A percentile compares a stretch with the other conserved stretches of the same genome.
phyloP scores from a whole-genome alignment of 2,888 invertebrate genomes.

The Phaonia tiefii region DNA sequence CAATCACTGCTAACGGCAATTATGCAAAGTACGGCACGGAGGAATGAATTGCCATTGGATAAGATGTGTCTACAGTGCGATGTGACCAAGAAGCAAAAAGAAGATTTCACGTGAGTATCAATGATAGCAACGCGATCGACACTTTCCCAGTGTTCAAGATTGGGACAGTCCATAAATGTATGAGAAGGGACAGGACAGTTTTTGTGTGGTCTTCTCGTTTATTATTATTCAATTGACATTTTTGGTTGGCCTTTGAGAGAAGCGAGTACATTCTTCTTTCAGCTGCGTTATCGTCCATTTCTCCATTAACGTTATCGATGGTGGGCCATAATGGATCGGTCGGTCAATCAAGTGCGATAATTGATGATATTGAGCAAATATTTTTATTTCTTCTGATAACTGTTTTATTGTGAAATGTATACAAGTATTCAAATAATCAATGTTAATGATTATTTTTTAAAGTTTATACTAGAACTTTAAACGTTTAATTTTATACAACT shows the following conservation, averaged over 20 bases:
- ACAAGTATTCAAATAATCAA: neutral
- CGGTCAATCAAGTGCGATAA: constrained; percentile 56
- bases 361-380: constrained; percentile 32
- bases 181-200: neutral
- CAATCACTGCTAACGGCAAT: constrained; percentile 97
- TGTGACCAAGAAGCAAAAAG: constrained; percentile 97
- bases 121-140: neutral
- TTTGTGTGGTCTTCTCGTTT: constrained; percentile 24
- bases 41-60: constrained; percentile 95
- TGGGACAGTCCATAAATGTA: neutral
- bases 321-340: constrained; percentile 34
- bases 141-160: neutral
- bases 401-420: neutral
- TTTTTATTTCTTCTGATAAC: neutral
- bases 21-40: constrained; percentile 97
- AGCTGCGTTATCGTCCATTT: neutral
- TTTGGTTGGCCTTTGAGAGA: constrained; percentile 58
- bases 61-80: constrained; percentile 99
- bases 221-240: constrained; percentile 64
- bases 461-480: too few species aligned
- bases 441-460: constrained; percentile 6
- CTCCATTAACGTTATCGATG: constrained; percentile 33
- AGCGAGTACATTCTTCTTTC: constrained; percentile 8
- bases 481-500: too few species aligned
- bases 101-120: constrained; percentile 91